These are phyloP conservation scores for Etheostoma cragini DNA, from an alignment of 2,113 vertebrate genomes.

Conservation along the genomic window DNA sequence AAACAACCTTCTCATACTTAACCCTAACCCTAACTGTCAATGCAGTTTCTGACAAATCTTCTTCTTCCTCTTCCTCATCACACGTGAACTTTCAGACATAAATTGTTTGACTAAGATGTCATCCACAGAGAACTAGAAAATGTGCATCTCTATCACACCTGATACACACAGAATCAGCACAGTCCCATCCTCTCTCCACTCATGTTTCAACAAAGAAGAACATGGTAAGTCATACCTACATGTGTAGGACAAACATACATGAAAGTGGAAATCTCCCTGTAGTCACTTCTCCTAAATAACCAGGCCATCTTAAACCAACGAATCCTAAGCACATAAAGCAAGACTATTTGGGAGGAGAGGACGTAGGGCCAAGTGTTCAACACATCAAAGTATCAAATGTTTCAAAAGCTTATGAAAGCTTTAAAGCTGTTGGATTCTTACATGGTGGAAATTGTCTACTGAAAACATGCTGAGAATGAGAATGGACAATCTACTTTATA, in stretches of 20 bases:
- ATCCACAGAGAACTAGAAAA: not conserved
- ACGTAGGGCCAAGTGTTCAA: not conserved
- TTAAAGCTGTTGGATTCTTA: not conserved
- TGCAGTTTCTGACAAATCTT: constrained; percentile 5
- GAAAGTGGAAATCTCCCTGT: no score
- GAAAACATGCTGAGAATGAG: not conserved
- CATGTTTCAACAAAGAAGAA: not conserved
- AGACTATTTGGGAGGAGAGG: not conserved
- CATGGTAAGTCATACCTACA: not conserved
- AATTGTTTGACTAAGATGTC: not conserved
- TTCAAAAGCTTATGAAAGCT: not conserved
- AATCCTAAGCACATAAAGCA: not conserved
- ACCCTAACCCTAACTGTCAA: constrained; percentile 5
- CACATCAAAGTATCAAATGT: not conserved
- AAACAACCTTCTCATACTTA: not conserved
- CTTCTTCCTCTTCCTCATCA: not conserved
- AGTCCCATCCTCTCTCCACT: not conserved
- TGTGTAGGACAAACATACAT: not conserved
- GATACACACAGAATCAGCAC: not conserved
- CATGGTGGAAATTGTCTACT: not conserved
- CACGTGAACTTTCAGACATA: not conserved
- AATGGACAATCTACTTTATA: not conserved
- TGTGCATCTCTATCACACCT: not conserved
- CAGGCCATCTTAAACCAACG: not conserved
- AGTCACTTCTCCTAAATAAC: not conserved